These are phyloP conservation scores for Pangasius sanitwongsei DNA, from an alignment of 2,797 vertebrate species.

Conservation along the genomic window DNA sequence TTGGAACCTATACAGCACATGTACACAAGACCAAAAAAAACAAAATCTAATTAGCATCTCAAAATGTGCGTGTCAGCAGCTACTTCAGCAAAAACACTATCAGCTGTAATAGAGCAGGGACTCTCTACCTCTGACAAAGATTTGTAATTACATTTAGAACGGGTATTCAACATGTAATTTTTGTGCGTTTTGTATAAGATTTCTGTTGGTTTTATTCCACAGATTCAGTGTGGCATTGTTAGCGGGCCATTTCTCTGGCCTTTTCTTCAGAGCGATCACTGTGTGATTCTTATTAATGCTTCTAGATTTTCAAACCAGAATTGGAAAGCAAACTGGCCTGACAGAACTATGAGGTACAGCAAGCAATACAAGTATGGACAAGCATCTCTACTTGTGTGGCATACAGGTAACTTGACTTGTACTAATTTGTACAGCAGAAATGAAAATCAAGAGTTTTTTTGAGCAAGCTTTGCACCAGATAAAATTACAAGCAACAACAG, in stretches of 20 bases:
- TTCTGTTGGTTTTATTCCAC: background rate
- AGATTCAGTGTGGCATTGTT: background rate
- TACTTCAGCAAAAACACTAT: background rate
- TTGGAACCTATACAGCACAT: conserved; percentile 84
- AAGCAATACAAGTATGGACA: background rate
- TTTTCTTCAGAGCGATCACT: background rate
- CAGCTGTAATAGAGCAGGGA: background rate
- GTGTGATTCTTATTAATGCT: background rate
- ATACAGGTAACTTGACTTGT: background rate
- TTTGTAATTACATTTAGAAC: background rate
- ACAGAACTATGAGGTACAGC: background rate
- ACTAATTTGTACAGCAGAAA: background rate
- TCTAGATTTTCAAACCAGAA: background rate
- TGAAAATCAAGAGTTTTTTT: background rate
- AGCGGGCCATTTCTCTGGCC: background rate
- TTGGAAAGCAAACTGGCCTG: background rate
- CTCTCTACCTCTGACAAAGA: background rate
- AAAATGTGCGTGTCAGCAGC: background rate
- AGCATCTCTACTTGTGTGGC: background rate
- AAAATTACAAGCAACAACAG: background rate
- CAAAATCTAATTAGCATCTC: background rate
- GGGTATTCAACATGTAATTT: background rate
- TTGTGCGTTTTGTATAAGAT: background rate
- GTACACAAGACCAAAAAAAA: background rate
- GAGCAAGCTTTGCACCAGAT: background rate